Percentiles rank a stretch among this genome's conserved stretches.
Conservation (phyloP, 2,797 vertebrate genomes). For the Chelon auratus region DNA sequence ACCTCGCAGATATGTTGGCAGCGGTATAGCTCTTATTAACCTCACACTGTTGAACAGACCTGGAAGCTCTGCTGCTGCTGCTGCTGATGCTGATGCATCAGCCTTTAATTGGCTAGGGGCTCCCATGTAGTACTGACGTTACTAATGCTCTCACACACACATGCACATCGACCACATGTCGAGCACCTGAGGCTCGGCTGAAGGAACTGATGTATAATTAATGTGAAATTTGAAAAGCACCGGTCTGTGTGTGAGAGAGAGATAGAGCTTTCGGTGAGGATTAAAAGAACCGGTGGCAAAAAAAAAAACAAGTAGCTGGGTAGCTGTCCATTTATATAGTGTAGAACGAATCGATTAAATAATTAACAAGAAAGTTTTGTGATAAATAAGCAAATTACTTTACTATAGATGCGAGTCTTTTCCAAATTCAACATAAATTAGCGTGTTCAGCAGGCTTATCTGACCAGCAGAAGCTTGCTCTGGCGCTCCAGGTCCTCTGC, state of each 20-base stretch:
- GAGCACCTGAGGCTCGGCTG: constrained; percentile 30
- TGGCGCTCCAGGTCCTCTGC: neutral
- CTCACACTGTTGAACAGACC: constrained; percentile 32
- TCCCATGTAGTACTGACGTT: constrained; percentile 32
- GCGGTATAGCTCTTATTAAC: constrained; percentile 35
- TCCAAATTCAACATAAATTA: neutral
- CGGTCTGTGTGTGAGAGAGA: neutral
- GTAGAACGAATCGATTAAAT: too few species aligned
- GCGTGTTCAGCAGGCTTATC: neutral
- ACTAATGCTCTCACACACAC: constrained; percentile 7
- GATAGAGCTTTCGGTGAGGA: neutral
- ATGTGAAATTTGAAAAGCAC: constrained; percentile 3
- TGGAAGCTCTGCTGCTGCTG: constrained; percentile 37
- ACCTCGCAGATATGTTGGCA: constrained; percentile 18
- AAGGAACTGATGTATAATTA: constrained; percentile 47
- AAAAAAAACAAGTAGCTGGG: too few species aligned
- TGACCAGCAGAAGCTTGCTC: neutral
- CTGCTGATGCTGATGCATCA: constrained; percentile 30
- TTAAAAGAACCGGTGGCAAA: too few species aligned
- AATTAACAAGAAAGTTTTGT: neutral
- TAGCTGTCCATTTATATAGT: too few species aligned
- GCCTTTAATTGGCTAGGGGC: constrained; percentile 48
- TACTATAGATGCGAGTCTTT: neutral
- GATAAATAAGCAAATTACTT: neutral
- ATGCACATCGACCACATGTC: constrained; percentile 25